These are phyloP conservation scores for Indicator maculatus DNA, from an alignment of 2,113 vertebrate species.

Conservation along the genomic window DNA sequence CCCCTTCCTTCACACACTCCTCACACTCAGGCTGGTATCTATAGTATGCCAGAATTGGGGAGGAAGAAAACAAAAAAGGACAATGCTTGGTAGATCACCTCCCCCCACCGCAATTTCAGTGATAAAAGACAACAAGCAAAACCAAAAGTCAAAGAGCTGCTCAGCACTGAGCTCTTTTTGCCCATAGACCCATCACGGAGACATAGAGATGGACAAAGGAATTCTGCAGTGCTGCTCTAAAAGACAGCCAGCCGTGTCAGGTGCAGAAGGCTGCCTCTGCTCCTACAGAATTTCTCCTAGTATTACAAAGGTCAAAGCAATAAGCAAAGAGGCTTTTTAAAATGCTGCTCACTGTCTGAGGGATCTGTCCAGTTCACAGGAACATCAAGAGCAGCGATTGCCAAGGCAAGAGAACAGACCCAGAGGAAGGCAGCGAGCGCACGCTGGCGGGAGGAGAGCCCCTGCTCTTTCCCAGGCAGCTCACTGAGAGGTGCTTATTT, in stretches of 20 bases:
- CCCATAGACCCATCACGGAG: background rate
- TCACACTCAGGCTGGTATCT: background rate
- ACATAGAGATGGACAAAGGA: background rate
- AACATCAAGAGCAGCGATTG: background rate
- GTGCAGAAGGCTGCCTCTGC: background rate
- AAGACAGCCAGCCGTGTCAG: background rate
- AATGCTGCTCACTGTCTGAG: background rate
- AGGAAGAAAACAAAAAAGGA: background rate
- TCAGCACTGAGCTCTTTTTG: background rate
- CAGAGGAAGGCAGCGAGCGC: background rate
- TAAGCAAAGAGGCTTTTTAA: background rate
- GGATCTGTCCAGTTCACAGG: background rate
- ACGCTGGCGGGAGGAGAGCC: background rate
- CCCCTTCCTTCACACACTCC: constrained; percentile 18
- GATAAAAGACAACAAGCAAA: background rate
- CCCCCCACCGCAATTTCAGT: background rate
- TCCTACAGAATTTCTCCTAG: background rate
- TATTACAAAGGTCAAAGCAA: background rate
- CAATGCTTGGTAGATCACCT: background rate
- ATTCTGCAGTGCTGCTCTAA: background rate
- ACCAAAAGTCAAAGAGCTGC: background rate
- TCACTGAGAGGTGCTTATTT: constrained; percentile 59
- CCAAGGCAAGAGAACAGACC: background rate
- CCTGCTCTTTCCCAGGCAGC: constrained; percentile 55
- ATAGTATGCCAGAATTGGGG: background rate